Base-by-base conservation (phyloP, 2,888 invertebrate species). In the Ernsta delagoae region DNA sequence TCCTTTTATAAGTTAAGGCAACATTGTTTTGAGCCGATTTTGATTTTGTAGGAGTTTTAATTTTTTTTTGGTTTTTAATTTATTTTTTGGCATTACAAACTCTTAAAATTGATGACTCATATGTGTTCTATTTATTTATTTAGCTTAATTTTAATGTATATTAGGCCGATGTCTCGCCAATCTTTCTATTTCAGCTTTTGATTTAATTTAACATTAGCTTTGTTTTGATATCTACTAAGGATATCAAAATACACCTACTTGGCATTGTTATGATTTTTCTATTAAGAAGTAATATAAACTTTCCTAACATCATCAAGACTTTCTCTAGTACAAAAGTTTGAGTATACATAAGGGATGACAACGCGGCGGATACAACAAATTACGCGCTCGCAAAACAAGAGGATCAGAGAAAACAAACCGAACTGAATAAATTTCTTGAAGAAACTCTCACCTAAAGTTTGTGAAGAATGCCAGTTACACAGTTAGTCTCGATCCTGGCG, bases 381-480 rank as follows among this genome's bases (percentile, higher is more conserved):
- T 64, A 59, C 59, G 39, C 59, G 69, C 34, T 59, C 45, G 16
- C 34, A 63, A 69, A 69, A 69, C 63, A 69, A 64, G 63, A 64
- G 64, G 64, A 64, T 69, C 69, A 69, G 34, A 50, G 78, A 78
- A 83, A 85, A 83, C 81, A 83, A 83, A 83, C 76, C 77, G 78
- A 84, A 85, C 78, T 82, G 85, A 85, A 87, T 90, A 89, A 85
- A 87, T 85, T 87, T 85, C 78, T 75, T 75, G 71, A 79, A 82
- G 81, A 79, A 79, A 85, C 82, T 88, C 86, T 83, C 83, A 83
- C 83, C 83, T 81, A 83, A 88, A 90, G 83, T 91, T 90, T 76
- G 79, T 79, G 81, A 89, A 89, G 90, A 89, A 92, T 86, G 86
- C 87, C 87, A 87, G 89, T 91, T 91, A 90, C 86, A 86, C 83